phyloP scores from a whole-genome alignment of 2,888 invertebrate species.

The Dryobota labecula region DNA sequence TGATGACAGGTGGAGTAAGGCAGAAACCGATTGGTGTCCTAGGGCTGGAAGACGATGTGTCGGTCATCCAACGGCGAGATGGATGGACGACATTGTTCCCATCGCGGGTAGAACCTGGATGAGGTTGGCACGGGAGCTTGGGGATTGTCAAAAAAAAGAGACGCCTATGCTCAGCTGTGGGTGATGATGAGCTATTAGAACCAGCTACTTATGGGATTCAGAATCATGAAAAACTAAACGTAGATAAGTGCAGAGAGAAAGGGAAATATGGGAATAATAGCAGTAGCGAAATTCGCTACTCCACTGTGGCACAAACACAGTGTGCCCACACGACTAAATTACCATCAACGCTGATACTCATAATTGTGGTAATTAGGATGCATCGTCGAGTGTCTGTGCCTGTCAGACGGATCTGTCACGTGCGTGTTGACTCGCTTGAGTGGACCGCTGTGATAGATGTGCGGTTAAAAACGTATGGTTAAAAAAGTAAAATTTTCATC shows the following conservation, averaged over 20 bases:
- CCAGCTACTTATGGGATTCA: neutral
- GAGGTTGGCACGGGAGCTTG: no score
- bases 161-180: no score
- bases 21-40: no score
- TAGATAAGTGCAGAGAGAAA: neutral
- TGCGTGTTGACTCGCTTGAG: conserved; percentile 24
- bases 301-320: neutral
- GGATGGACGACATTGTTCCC: no score
- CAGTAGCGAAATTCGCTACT: neutral
- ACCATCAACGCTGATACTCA: conserved; percentile 39
- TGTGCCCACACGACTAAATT: conserved; percentile 19
- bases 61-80: no score
- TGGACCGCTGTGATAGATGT: conserved; percentile 17
- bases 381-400: conserved; percentile 28
- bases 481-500: no score
- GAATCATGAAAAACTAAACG: neutral
- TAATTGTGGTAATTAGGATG: conserved; percentile 62
- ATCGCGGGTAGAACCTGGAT: no score
- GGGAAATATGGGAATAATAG: neutral
- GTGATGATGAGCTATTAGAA: no score
- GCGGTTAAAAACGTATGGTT: neutral
- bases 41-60: no score
- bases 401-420: conserved; percentile 43
- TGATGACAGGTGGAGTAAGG: no score
- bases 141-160: no score